phyloP scores from a whole-genome alignment of 2,888 invertebrate genomes.

The Drosophila atripex region DNA sequence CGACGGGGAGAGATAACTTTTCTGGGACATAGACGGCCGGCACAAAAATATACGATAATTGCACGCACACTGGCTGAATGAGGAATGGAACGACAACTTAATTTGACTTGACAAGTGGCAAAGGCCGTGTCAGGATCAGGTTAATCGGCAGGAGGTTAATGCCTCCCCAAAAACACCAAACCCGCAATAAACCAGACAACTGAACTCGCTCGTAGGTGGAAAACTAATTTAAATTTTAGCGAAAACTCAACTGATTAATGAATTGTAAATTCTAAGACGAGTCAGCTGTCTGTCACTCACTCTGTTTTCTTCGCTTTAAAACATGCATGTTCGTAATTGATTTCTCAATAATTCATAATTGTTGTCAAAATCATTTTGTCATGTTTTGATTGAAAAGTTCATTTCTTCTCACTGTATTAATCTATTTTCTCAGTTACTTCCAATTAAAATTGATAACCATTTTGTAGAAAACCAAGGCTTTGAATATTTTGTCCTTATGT shows the following conservation, averaged over 20 bases:
- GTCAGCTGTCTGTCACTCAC: not conserved
- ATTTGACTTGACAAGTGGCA: constrained; percentile 55
- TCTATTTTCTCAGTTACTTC: not conserved
- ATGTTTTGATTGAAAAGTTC: not conserved
- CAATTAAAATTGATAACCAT: not conserved
- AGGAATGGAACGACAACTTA: constrained; percentile 49
- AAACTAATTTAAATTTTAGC: not conserved
- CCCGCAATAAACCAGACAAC: not conserved
- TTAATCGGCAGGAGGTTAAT: constrained; percentile 30
- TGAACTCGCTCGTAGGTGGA: not conserved
- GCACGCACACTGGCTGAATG: constrained; percentile 16
- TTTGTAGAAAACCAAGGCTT: too few species aligned
- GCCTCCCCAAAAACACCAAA: constrained; percentile 8
- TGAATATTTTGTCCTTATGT: too few species aligned
- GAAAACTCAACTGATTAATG: not conserved
- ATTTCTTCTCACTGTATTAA: too few species aligned
- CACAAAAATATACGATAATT: constrained; percentile 56
- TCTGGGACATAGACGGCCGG: constrained; percentile 12
- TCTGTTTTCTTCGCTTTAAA: not conserved
- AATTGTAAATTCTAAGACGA: not conserved
- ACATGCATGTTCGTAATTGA: not conserved
- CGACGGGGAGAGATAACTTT: constrained; percentile 31
- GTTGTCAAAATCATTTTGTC: not conserved
- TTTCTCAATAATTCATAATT: not conserved
- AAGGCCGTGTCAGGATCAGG: constrained; percentile 35